Conservation (phyloP, 2,113 vertebrate genomes). For the Aleadryas rufinucha region DNA sequence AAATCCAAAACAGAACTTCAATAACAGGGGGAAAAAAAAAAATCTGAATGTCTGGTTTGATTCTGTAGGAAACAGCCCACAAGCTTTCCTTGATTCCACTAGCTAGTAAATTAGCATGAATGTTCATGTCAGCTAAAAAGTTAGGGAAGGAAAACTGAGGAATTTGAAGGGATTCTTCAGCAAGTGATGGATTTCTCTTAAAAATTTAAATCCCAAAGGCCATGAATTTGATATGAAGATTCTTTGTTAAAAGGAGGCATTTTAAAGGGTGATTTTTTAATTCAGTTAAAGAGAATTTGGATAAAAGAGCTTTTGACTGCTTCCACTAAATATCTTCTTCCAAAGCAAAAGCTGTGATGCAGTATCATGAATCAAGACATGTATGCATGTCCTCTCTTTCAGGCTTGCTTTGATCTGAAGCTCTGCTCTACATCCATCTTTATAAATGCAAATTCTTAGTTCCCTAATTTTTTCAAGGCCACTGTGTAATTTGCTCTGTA, state of each 20-base stretch:
- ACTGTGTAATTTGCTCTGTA: slow-evolving; percentile 14
- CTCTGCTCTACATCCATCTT: not conserved
- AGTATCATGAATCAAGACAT: not conserved
- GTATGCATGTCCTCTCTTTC: not conserved
- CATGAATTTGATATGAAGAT: not conserved
- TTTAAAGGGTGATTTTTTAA: not conserved
- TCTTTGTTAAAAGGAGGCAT: not conserved
- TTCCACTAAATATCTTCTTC: not conserved
- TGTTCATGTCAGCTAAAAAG: not conserved
- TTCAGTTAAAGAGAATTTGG: not conserved
- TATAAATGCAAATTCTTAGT: slow-evolving; percentile 8
- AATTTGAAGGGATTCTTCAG: not conserved
- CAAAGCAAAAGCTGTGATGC: not conserved
- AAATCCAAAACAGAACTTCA: not conserved
- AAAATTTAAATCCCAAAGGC: not conserved
- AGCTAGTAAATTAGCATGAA: not conserved
- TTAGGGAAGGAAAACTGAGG: not conserved
- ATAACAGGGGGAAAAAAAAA: not conserved
- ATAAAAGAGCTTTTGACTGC: not conserved
- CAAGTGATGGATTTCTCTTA: not conserved
- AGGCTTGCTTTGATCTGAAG: slow-evolving; percentile 29
- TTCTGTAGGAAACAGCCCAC: not conserved
- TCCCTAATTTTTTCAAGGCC: slow-evolving; percentile 4
- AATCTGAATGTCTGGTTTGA: not conserved
- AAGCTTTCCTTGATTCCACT: not conserved